A percentile compares a stretch with the other conserved stretches of the same genome.
Evolutionary conservation across 2,797 vertebrate species (phyloP).

Genomic region (Rhabdophis nuchalis): DNA sequence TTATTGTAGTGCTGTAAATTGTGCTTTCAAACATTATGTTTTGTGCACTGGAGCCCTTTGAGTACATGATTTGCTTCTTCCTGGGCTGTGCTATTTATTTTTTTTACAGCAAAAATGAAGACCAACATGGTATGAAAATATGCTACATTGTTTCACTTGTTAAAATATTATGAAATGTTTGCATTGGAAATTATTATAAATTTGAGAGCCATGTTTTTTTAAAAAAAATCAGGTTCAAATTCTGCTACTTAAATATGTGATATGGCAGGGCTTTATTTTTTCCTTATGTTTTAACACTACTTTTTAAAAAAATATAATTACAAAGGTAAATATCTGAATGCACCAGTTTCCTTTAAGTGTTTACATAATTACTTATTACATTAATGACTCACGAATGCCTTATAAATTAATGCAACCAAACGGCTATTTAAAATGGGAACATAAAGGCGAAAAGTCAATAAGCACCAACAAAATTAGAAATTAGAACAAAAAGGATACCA

Average conservation of each 20-base stretch:
- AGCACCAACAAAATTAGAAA: slow-evolving; percentile 28
- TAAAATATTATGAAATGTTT: slow-evolving; percentile 48
- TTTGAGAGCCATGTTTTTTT: slow-evolving; percentile 18
- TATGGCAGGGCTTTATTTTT: slow-evolving; percentile 35
- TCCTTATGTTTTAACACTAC: slow-evolving; percentile 34
- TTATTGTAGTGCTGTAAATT: slow-evolving; percentile 54
- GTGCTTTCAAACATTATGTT: slow-evolving; percentile 61
- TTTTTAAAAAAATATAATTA: slow-evolving; percentile 36
- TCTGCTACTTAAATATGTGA: slow-evolving; percentile 39
- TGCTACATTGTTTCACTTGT: slow-evolving; percentile 45
- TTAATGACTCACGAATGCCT: slow-evolving; percentile 51
- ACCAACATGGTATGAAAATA: slow-evolving; percentile 58
- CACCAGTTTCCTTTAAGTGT: slow-evolving; percentile 49
- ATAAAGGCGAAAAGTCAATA: slow-evolving; percentile 37
- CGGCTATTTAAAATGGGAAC: slow-evolving; percentile 30
- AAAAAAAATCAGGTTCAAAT: slow-evolving; percentile 39
- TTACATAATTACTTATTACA: slow-evolving; percentile 41
- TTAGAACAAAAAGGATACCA: slow-evolving; percentile 51
- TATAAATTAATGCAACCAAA: slow-evolving; percentile 57
- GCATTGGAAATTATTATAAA: slow-evolving; percentile 19
- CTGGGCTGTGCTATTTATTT: slow-evolving; percentile 48
- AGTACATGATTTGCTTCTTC: slow-evolving; percentile 27
- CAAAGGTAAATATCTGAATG: slow-evolving; percentile 54
- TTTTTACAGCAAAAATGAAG: slow-evolving; percentile 54
- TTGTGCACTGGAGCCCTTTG: slow-evolving; percentile 50